Evolutionary conservation across 2,888 invertebrate genomes (phyloP).

Genomic region (Hirudinaria manillensis): DNA sequence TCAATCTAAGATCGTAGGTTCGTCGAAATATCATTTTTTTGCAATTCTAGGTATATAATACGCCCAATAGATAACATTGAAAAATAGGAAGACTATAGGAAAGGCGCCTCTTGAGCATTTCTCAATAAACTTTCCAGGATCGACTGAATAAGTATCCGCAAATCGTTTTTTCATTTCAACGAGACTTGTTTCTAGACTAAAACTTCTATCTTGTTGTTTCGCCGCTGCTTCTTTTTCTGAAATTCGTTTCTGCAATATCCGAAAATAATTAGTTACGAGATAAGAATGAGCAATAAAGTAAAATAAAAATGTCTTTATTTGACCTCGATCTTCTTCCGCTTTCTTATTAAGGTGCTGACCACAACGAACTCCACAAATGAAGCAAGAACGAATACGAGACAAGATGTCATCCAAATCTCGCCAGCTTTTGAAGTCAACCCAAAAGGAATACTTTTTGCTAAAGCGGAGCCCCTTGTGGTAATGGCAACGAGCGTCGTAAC

Average conservation of each 20-base stretch:
- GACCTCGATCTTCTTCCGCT: conserved; percentile 15
- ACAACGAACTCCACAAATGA: conserved; percentile 36
- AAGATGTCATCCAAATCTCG: conserved; percentile 35
- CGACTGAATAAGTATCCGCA: not conserved
- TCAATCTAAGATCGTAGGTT: no score
- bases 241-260: no score
- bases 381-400: conserved; percentile 35
- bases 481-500: conserved; percentile 40
- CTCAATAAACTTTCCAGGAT: conserved; percentile 32
- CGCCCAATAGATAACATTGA: conserved; percentile 37
- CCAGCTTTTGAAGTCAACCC: conserved; percentile 33
- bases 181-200: not conserved
- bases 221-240: not conserved
- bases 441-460: conserved; percentile 25
- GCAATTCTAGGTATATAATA: conserved; percentile 25
- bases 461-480: conserved; percentile 37
- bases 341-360: conserved; percentile 33
- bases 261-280: no score
- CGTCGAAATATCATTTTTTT: not conserved
- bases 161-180: not conserved
- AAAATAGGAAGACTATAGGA: conserved; percentile 34
- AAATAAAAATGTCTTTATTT: not conserved
- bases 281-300: no score
- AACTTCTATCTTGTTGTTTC: not conserved
- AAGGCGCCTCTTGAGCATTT: conserved; percentile 34